These are phyloP conservation scores for Muntiacus reevesi DNA, from an alignment of 2,113 vertebrate species.

Conservation along the genomic window DNA sequence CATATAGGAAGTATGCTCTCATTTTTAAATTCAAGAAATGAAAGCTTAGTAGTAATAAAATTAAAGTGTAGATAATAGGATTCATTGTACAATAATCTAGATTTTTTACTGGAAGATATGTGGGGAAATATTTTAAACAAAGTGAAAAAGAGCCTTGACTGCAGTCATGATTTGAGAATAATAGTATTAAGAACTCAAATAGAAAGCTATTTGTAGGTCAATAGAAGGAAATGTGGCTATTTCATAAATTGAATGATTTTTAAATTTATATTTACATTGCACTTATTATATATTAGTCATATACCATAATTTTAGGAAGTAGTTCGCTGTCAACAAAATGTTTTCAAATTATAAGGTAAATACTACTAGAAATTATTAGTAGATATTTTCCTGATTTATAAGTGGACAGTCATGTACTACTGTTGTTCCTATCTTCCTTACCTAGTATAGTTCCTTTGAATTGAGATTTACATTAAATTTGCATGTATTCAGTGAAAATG, in stretches of 20 bases:
- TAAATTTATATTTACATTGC: background rate
- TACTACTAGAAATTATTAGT: background rate
- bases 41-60: background rate
- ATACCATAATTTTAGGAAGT: background rate
- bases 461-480: background rate
- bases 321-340: background rate
- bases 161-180: background rate
- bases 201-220: background rate
- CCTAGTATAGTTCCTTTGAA: background rate
- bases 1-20: background rate
- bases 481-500: background rate
- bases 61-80: background rate
- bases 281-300: background rate
- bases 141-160: background rate
- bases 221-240: background rate
- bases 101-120: background rate
- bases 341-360: conserved; percentile 9
- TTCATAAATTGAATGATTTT: background rate
- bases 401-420: background rate
- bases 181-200: background rate
- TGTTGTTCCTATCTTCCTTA: background rate
- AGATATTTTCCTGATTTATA: background rate
- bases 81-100: background rate
- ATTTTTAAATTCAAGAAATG: conserved; percentile 3
- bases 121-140: conserved; percentile 19